Evolutionary conservation across 2,888 invertebrate genomes (phyloP).

Genomic region (Cotesia congregata): DNA sequence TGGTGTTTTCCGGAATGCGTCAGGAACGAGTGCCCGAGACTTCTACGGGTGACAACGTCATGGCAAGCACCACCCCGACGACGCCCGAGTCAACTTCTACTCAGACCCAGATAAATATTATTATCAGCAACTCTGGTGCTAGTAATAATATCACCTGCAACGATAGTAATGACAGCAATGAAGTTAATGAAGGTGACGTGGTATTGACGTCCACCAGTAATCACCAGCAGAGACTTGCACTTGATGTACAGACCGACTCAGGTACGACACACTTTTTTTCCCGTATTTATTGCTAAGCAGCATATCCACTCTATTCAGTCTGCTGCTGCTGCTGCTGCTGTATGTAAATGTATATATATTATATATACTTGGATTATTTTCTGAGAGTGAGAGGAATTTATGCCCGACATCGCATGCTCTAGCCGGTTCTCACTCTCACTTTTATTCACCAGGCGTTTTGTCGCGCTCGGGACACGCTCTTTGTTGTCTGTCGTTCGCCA

Average conservation of each 20-base stretch:
- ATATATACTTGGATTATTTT: neutral
- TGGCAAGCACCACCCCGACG: conserved; percentile 35
- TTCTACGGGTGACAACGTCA: conserved; percentile 50
- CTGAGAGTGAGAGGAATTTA: conserved; percentile 21
- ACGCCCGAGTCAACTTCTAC: conserved; percentile 42
- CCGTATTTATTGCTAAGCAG: neutral
- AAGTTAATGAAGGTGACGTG: conserved; percentile 21
- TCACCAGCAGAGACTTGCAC: conserved; percentile 21
- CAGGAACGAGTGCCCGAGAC: conserved; percentile 65
- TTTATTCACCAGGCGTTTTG: neutral
- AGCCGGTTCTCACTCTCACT: conserved; percentile 23
- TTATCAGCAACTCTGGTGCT: neutral
- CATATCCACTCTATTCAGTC: too few relatives aligned
- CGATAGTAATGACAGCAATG: neutral
- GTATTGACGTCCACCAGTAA: conserved; percentile 31
- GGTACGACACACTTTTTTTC: conserved; percentile 9
- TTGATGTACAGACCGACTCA: conserved; percentile 26
- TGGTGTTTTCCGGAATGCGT: conserved; percentile 56
- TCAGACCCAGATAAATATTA: conserved; percentile 12
- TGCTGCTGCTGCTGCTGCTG: too few relatives aligned
- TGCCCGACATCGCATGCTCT: neutral
- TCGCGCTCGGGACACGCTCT: conserved; percentile 12
- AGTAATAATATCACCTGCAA: neutral
- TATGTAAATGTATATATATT: too few relatives aligned
- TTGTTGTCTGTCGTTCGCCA: conserved; percentile 20